These are phyloP conservation scores for Siderastrea siderea DNA, from an alignment of 92 coral and sea anemone genomes.

Conservation along the genomic window DNA sequence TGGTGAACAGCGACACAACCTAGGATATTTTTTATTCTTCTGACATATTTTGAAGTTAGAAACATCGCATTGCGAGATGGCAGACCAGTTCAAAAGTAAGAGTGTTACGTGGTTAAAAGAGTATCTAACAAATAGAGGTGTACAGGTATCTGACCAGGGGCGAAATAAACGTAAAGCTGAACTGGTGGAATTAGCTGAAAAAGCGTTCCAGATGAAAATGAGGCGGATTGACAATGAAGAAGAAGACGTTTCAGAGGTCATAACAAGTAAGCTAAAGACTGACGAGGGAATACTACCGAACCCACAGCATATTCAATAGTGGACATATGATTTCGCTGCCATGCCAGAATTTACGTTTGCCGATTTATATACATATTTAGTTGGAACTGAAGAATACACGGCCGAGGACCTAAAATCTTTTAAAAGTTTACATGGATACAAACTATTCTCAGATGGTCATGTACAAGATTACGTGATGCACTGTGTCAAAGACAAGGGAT, in stretches of 20 bases:
- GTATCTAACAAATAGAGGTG: constrained; percentile 34
- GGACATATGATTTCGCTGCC: constrained; percentile 18
- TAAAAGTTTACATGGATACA: constrained; percentile 36
- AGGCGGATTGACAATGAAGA: constrained; percentile 35
- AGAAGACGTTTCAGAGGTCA: constrained; percentile 42
- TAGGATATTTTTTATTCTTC: too few relatives aligned
- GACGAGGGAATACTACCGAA: constrained; percentile 52
- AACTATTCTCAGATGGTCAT: constrained; percentile 66
- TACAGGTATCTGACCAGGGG: constrained; percentile 18
- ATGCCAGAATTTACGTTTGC: constrained; percentile 12
- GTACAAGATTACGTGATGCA: neutral
- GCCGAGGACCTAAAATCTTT: too few relatives aligned
- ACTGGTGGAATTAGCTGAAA: constrained; percentile 29
- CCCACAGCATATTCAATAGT: constrained; percentile 34
- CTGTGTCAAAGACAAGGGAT: too few relatives aligned
- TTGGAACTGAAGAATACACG: too few relatives aligned
- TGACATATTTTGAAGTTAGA: too few relatives aligned
- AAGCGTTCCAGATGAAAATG: constrained; percentile 43
- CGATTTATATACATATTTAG: too few relatives aligned
- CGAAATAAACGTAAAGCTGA: constrained; percentile 19
- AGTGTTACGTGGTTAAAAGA: constrained; percentile 14
- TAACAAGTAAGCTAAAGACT: constrained; percentile 46
- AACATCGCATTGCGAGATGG: too few relatives aligned
- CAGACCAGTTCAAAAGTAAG: too few relatives aligned
- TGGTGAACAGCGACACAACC: too few relatives aligned